Conservation (phyloP, 2,888 invertebrate genomes). For the Trilocha varians region DNA sequence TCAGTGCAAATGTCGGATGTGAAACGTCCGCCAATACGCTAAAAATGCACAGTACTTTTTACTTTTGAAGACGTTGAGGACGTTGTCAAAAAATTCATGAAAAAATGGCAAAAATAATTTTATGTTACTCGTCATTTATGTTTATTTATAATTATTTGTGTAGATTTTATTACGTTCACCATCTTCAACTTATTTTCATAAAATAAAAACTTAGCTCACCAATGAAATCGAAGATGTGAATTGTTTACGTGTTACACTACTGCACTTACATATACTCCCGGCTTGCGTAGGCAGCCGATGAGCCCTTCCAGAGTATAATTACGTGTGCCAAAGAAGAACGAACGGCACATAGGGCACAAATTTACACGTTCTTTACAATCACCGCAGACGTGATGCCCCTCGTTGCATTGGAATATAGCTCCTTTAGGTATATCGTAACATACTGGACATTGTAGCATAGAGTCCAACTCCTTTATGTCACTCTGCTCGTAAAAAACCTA, state of each 20-base stretch:
- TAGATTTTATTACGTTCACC: too few relatives aligned
- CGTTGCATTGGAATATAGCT: conserved; percentile 66
- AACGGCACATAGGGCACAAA: conserved; percentile 67
- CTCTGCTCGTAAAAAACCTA: conserved; percentile 34
- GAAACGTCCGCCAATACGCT: not conserved
- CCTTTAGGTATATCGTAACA: conserved; percentile 66
- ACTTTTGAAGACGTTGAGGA: too few relatives aligned
- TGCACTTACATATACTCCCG: conserved; percentile 41
- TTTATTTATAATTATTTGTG: too few relatives aligned
- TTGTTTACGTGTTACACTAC: too few relatives aligned
- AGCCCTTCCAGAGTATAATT: conserved; percentile 72
- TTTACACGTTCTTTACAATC: conserved; percentile 56
- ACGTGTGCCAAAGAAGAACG: conserved; percentile 63
- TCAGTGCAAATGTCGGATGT: not conserved
- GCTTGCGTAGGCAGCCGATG: conserved; percentile 56
- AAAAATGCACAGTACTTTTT: too few relatives aligned
- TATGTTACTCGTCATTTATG: not conserved
- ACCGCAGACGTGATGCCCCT: conserved; percentile 72
- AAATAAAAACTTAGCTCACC: too few relatives aligned
- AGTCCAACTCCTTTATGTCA: conserved; percentile 60
- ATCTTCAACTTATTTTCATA: too few relatives aligned
- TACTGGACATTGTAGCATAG: conserved; percentile 70
- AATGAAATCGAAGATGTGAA: too few relatives aligned
- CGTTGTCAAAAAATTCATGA: not conserved
- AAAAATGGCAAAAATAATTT: not conserved